Evolutionary conservation across 2,888 invertebrate genomes (phyloP).

Genomic region (Carpatolechia fugitivella): DNA sequence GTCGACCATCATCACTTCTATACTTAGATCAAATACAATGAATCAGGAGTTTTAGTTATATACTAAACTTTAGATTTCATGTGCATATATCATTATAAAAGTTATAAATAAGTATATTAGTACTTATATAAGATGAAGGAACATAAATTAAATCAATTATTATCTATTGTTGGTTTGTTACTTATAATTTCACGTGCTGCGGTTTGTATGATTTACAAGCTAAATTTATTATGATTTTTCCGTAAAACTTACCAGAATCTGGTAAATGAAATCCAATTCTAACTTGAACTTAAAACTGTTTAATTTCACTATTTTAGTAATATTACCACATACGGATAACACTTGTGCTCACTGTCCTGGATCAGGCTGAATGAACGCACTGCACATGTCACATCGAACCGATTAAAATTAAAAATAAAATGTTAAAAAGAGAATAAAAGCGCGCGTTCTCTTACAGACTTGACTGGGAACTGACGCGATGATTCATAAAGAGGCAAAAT

Average conservation of each 20-base stretch:
- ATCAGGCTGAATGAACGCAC: slow-evolving; percentile 40
- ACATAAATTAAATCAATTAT: too few species aligned
- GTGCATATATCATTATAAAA: too few species aligned
- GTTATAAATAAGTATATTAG: too few species aligned
- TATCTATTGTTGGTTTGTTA: too few species aligned
- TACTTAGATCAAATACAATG: too few species aligned
- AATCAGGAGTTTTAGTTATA: too few species aligned
- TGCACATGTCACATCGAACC: slow-evolving; percentile 47
- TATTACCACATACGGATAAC: slow-evolving; percentile 27
- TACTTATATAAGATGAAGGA: too few species aligned
- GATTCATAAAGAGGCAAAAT: slow-evolving; percentile 73
- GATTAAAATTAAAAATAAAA: slow-evolving; percentile 36
- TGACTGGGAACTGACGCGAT: slow-evolving; percentile 52
- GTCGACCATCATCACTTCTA: too few species aligned
- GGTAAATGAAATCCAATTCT: neutral
- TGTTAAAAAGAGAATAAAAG: slow-evolving; percentile 35
- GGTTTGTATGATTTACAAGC: neutral
- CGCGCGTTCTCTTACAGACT: slow-evolving; percentile 52
- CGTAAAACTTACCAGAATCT: neutral
- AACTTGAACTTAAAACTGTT: neutral
- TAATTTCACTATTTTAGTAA: neutral
- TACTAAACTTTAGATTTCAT: too few species aligned
- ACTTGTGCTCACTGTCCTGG: slow-evolving; percentile 38
- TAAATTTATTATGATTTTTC: neutral
- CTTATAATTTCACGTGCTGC: too few species aligned